Percentiles rank a stretch among this genome's conserved stretches.
Evolutionary conservation across 2,113 vertebrate genomes (phyloP).

Genomic region (Formicarius rufipectus): DNA sequence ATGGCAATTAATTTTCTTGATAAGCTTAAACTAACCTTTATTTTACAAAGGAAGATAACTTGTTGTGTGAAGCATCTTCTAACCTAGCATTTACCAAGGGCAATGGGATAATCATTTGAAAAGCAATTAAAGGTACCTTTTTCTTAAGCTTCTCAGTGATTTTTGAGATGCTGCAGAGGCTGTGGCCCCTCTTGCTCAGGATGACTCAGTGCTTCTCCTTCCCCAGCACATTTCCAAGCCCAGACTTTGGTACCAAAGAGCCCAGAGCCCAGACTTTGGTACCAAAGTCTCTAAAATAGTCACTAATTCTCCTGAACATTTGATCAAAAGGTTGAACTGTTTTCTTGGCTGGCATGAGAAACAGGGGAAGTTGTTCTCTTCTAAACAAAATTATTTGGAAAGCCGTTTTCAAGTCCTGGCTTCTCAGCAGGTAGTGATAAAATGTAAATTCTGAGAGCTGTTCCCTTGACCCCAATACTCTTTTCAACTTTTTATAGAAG

Average conservation of each 20-base stretch:
- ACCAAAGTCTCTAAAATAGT: neutral
- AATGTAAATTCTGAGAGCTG: neutral
- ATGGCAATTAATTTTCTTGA: conserved; percentile 67
- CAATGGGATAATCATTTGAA: neutral
- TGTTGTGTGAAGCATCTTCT: conserved; percentile 4
- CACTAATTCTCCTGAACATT: neutral
- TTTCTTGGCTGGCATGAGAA: neutral
- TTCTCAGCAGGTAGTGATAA: neutral
- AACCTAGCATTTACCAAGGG: conserved; percentile 49
- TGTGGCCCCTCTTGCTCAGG: neutral
- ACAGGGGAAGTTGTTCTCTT: neutral
- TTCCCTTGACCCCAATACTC: neutral
- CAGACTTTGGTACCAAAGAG: neutral
- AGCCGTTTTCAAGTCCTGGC: neutral
- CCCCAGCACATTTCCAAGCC: neutral
- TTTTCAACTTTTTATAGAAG: neutral
- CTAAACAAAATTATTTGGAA: neutral
- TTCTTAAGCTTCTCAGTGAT: neutral
- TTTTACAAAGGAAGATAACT: conserved; percentile 44
- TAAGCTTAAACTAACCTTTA: conserved; percentile 69
- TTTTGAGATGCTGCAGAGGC: neutral
- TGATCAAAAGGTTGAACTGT: neutral
- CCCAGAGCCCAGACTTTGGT: neutral
- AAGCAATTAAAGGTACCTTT: conserved; percentile 10
- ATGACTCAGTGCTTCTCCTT: neutral